Base-by-base conservation (phyloP, 2,888 invertebrate species). In the Callimorpha dominula region DNA sequence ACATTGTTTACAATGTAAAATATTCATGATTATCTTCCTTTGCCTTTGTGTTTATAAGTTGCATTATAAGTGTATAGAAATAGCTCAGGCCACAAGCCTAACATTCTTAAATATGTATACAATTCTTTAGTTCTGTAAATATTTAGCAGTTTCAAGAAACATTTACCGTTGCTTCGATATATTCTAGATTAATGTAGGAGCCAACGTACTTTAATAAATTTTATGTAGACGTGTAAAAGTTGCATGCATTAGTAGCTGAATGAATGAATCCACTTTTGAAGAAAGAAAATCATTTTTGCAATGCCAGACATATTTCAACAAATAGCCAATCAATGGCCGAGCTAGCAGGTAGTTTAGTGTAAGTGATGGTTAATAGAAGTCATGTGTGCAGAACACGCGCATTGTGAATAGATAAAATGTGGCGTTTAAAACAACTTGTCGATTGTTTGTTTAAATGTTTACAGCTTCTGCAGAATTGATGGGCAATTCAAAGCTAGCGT, bases 371-470 rank as follows among this genome's bases (percentile, higher is more conserved):
- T 76, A 78, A 74, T 82, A 74, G 68, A 81, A 72, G 79, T 79
- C 78, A 67, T 75, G 72, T 65, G 72, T 65, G 71, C 49, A 75
- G 66, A 78, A 79, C 71, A 71, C 79, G 57, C 73, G 75, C 62
- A 72, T 74, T 77, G 72, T 80, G 81, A 83, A 84, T 83, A 79
- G 76, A 65, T 66, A 76, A 70, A 79, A 76, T 73, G 73, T 66
- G 79, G 65, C 68, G 68, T 73, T 84, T 82, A 77, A 79, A 86
- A 76, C 82, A 83, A 78, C 78, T 82, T 78, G 81, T 76, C 76
- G 76, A 80, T 78, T 85, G 81, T 84, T 83, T 82, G 81, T 81
- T 78, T 78, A 80, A 75, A 79, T 83, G 77, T 81, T 83, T 80
- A 65, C 79, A 85, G 72, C 75, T 69, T 75, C 81, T 78, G 72